Base-by-base conservation (phyloP, 1,140 invertebrate species). In the Episyrphus balteatus region DNA sequence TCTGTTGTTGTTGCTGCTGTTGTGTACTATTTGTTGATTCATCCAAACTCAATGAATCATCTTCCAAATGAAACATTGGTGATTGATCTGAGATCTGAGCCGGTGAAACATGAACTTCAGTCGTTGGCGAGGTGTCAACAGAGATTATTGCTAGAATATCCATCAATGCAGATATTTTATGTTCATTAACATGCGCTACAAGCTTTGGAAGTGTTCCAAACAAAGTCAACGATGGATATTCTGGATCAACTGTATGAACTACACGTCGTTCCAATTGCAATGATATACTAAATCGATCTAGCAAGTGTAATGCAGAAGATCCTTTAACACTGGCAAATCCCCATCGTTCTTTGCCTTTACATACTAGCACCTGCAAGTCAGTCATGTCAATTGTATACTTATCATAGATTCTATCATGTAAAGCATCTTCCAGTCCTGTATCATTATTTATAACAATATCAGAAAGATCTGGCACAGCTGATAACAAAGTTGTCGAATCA, bases 231-330 rank as follows among this genome's bases (percentile, higher is more conserved):
- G 80, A 83, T 3, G 92, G 92, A 72, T 83, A 94, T 53, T 83
- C 77, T 3, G 89, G 88, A 74, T 95, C 90, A 44, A 76, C 72
- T 14, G 88, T 91, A 34, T 79, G 79, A 17, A 95, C 79, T 51
- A 90, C 75, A 47, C 91, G 73, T 43, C 89, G 70, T 61, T 91
- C 86, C 42, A 89, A 75, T 63, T 86, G 84, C 3, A 96, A 59
- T 8, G 83, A 85, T 55, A 96, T 94, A 57, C 83, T 92, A 61
- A 96, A 95, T 55, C 87, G 77, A 62, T 97, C 91, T 15, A 97
- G 67, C 11, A 96, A 76, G 58, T 97, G 92, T 50, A 94, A 73
- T 18, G 77, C 82, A 0, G 88, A 89, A 10, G 83, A 85, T 11
- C 84, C 84, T 65, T 87, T 83, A 3, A 82, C 77, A 59, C 90